Conservation (phyloP, 2,888 invertebrate genomes). For the Drosophila bunnanda region DNA sequence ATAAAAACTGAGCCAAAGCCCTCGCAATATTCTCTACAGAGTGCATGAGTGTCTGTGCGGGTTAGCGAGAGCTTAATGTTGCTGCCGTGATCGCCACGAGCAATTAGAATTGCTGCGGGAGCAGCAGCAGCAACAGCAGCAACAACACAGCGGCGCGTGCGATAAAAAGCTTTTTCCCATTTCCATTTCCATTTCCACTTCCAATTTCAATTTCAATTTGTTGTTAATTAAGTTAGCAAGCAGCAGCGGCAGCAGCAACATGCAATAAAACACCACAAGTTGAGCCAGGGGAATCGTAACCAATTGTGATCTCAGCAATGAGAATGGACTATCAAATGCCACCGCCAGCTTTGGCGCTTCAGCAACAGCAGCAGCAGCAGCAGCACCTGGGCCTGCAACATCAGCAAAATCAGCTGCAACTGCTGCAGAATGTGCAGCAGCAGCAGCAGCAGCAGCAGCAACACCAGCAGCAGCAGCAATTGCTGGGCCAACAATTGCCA, state of each 20-base stretch:
- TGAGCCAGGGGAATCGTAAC: conserved; percentile 16
- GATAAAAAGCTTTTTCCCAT: conserved; percentile 58
- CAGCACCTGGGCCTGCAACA: conserved; percentile 77
- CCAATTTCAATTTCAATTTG: conserved; percentile 25
- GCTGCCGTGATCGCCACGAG: conserved; percentile 35
- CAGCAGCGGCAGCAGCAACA: conserved; percentile 35
- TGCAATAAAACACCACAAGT: conserved; percentile 9
- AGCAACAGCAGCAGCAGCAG: conserved; percentile 77
- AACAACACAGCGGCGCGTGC: conserved; percentile 55
- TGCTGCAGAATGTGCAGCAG: conserved; percentile 77
- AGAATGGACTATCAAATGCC: conserved; percentile 85
- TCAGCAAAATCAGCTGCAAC: conserved; percentile 79
- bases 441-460: conserved; percentile 72
- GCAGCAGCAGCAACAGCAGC: conserved; percentile 1
- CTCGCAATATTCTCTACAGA: conserved; percentile 23
- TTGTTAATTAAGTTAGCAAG: conserved; percentile 40
- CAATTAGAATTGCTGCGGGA: conserved; percentile 26
- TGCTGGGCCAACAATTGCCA: conserved; percentile 82
- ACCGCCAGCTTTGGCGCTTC: conserved; percentile 83
- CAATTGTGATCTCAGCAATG: conserved; percentile 70
- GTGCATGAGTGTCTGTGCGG: conserved; percentile 14
- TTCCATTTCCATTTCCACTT: conserved; percentile 8
- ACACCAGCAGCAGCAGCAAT: conserved; percentile 80
- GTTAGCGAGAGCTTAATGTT: conserved; percentile 27
- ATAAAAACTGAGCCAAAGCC: conserved; percentile 29